phyloP scores from a whole-genome alignment of 2,113 vertebrate species.

The Pachypanchax playfairii region DNA sequence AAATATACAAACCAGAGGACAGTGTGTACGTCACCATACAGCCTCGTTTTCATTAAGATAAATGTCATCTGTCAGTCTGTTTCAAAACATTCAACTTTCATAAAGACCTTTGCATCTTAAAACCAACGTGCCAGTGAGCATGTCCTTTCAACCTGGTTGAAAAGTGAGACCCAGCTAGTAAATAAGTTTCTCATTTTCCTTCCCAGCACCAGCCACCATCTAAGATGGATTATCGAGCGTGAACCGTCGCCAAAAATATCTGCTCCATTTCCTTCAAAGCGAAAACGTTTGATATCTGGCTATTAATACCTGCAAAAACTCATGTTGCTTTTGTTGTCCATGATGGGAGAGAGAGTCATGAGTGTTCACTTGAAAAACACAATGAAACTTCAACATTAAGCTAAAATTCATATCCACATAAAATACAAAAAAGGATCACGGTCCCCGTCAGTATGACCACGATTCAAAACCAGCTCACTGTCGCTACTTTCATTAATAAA shows the following conservation, averaged over 20 bases:
- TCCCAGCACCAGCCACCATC: constrained; percentile 1
- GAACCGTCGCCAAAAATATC: constrained; percentile 56
- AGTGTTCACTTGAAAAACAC: constrained; percentile 3
- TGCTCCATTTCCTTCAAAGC: constrained; percentile 51
- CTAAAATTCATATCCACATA: constrained; percentile 3
- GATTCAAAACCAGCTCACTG: neutral
- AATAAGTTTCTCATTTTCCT: constrained; percentile 10
- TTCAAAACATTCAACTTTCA: constrained; percentile 41
- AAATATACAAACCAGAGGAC: neutral
- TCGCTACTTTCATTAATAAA: neutral
- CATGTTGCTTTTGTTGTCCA: constrained; percentile 7
- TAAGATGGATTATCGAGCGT: constrained; percentile 13
- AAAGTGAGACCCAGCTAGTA: constrained; percentile 15
- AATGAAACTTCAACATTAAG: constrained; percentile 8
- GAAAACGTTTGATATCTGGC: constrained; percentile 35
- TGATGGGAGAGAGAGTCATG: neutral
- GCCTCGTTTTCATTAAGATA: constrained; percentile 53
- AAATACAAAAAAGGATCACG: neutral
- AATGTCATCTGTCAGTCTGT: constrained; percentile 62
- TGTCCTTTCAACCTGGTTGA: constrained; percentile 4
- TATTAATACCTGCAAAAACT: constrained; percentile 57
- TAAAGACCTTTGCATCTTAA: constrained; percentile 66
- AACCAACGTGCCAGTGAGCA: constrained; percentile 58
- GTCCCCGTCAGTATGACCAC: neutral
- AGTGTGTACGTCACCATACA: constrained; percentile 7